Base-by-base conservation (phyloP, 2,113 vertebrate genomes). In the Nothoprocta perdicaria region DNA sequence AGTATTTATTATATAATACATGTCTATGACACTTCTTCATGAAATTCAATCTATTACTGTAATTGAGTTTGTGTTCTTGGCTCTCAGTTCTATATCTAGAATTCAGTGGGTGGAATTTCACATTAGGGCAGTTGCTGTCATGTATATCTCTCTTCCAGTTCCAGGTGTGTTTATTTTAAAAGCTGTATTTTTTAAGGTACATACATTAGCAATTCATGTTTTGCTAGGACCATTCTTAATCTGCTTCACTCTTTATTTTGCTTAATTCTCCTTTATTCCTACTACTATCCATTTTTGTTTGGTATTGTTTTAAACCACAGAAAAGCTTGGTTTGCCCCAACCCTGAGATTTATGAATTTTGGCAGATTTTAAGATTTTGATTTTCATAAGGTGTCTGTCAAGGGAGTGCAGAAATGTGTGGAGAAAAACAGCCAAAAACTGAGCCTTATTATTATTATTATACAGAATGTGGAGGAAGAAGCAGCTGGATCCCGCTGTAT, bases 341-440 rank as follows among this genome's bases (percentile, higher is more conserved):
- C 8, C 22, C 13, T 21, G 68, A 82, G 29, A 40, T 74, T 84
- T 90, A 60, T 80, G 55, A 77, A 63, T 79, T 89, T 50, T 92
- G 63, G 6, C 68, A 92, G 46, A 50, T 62, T 89, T 82, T 90
- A 84, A 76, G 60, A 66, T 43, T 53, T 74, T n/a, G 35, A 19
- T 93, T 94, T 95, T 93, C 45, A 13, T n/a, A 24, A 40, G 33
- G 24, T 87, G 46, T 89, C 2, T 3, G 31, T 93, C 57, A 84
- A 82, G 41, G 27, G 46, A 89, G 17, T 2, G 1, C 24, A 92
- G 50, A 43, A 73, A n/a, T 15, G 5, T 63, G 38, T 52, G 21
- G 35, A 31, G 55, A 46, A 46, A 66, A 96, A 0, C 35, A 95
- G 26, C 24, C 78, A 87, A 75, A 80, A 57, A 31, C 52, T 75